phyloP scores from a whole-genome alignment of 2,888 invertebrate species.

The Pseudanteris insignis region DNA sequence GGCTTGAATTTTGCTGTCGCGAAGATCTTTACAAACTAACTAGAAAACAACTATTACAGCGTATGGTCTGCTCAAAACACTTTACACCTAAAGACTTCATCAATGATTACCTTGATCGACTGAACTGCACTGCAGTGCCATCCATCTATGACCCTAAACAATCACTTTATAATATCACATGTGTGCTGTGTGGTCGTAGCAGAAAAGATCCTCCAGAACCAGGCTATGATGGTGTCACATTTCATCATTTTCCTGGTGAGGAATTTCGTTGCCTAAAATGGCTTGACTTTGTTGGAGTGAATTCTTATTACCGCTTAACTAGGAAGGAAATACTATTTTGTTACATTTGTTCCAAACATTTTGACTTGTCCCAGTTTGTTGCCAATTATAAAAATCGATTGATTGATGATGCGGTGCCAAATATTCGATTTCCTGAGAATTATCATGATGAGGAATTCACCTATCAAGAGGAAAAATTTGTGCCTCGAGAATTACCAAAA shows the following conservation, averaged over 20 bases:
- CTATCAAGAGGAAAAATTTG: constrained; percentile 18
- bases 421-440: constrained; percentile 53
- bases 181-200: constrained; percentile 58
- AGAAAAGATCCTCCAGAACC: constrained; percentile 56
- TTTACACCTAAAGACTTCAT: constrained; percentile 59
- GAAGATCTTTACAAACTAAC: constrained; percentile 64
- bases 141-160: constrained; percentile 63
- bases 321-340: constrained; percentile 64
- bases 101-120: constrained; percentile 61
- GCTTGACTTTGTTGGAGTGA: constrained; percentile 64
- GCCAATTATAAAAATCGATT: constrained; percentile 55
- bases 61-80: constrained; percentile 65
- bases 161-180: constrained; percentile 62
- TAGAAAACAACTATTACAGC: constrained; percentile 61
- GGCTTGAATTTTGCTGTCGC: constrained; percentile 63
- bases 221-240: constrained; percentile 60
- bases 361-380: constrained; percentile 59
- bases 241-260: constrained; percentile 65
- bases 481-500: constrained; percentile 50
- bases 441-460: constrained; percentile 47
- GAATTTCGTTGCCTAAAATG: constrained; percentile 64
- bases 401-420: constrained; percentile 59
- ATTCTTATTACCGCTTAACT: constrained; percentile 63
- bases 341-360: constrained; percentile 64
- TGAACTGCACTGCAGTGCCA: constrained; percentile 59